Conservation (phyloP, 2,797 vertebrate species). For the Danio kyathit region DNA sequence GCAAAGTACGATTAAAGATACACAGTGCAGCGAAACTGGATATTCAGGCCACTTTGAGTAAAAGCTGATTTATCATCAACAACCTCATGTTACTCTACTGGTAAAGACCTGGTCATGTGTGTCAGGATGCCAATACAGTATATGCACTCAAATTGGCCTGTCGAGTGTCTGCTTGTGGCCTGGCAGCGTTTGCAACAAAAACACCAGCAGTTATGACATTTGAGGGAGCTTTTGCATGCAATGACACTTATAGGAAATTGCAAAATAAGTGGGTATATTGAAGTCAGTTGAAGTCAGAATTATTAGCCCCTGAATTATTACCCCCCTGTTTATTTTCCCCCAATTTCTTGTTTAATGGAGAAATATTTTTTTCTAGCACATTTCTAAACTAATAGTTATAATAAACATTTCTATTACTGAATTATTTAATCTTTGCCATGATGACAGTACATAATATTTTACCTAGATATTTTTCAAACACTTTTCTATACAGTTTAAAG, state of each 20-base stretch:
- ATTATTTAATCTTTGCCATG: no score
- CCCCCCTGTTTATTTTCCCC: no score
- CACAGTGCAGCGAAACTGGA: conserved; percentile 40
- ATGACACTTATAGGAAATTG: conserved; percentile 14
- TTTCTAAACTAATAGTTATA: no score
- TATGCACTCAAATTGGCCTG: not conserved
- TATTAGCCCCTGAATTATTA: no score
- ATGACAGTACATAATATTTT: no score
- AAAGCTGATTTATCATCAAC: conserved; percentile 35
- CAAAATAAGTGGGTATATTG: not conserved
- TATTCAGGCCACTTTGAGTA: conserved; percentile 37
- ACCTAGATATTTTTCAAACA: no score
- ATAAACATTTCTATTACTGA: no score
- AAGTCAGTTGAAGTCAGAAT: no score
- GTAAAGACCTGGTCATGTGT: conserved; percentile 27
- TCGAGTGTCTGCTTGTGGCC: not conserved
- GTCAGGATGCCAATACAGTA: conserved; percentile 2
- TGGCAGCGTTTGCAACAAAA: not conserved
- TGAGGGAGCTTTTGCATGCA: not conserved
- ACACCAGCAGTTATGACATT: conserved; percentile 12
- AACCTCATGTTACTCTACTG: conserved; percentile 23
- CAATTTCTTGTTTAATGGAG: no score
- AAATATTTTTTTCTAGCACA: no score
- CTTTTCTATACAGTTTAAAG: no score
- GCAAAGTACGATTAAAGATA: conserved; percentile 17